These are phyloP conservation scores for Limnodromus scolopaceus DNA, from an alignment of 2,797 vertebrate genomes.

Conservation along the genomic window DNA sequence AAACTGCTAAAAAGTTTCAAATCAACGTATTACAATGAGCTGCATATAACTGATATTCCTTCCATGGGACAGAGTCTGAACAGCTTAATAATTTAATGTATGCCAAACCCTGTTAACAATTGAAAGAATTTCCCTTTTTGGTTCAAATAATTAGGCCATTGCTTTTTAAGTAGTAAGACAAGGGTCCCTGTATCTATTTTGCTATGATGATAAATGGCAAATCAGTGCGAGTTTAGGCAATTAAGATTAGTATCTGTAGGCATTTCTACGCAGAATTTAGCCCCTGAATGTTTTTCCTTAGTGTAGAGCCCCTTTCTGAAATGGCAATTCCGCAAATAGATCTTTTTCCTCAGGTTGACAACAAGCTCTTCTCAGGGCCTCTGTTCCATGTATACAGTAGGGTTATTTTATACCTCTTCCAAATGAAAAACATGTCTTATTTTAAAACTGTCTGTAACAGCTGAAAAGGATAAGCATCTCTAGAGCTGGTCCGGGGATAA, in stretches of 20 bases:
- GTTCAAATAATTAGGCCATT: not conserved
- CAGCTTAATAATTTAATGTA: not conserved
- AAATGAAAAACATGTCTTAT: constrained; percentile 37
- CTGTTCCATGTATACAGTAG: not conserved
- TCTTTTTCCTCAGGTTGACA: not conserved
- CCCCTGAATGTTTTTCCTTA: not conserved
- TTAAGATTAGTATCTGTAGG: not conserved
- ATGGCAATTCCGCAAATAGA: not conserved
- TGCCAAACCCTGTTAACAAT: not conserved
- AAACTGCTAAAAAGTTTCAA: not conserved
- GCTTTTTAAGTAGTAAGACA: not conserved
- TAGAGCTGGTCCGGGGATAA: not conserved
- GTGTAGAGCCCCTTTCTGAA: not conserved
- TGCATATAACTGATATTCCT: not conserved
- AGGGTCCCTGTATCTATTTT: not conserved
- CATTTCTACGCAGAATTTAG: not conserved
- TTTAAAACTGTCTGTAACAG: constrained; percentile 16
- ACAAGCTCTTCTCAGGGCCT: not conserved
- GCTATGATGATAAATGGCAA: not conserved
- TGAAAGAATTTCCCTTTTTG: not conserved
- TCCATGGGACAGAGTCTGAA: not conserved
- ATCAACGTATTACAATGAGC: not conserved
- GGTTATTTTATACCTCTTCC: not conserved
- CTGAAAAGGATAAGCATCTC: constrained; percentile 30
- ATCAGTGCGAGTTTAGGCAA: not conserved